Base-by-base conservation (phyloP, 2,113 vertebrate species). In the Xiphophorus couchianus region DNA sequence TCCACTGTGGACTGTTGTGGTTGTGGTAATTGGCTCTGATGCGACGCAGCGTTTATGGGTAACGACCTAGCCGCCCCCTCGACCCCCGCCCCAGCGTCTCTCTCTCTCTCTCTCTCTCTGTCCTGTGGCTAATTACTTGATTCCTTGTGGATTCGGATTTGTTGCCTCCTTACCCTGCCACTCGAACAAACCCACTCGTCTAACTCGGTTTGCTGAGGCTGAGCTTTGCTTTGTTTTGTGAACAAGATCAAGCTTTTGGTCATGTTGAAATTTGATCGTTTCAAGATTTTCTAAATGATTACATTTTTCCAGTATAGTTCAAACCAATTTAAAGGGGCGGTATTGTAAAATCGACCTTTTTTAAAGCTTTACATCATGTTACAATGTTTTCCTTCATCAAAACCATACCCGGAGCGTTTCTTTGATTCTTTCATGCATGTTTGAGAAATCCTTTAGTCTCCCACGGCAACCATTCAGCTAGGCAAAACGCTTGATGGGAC, bases 41-140 rank as follows among this genome's bases (percentile, higher is more conserved):
- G 89, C 62, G 44, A 88, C 66, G 82, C 88, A 70, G 83, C 76
- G 60, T 90, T 90, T 91, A 90, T 88, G 85, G 87, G 81, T 81
- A 89, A 81, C 84, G 77, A 86, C 87, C 82, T 84, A 89, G 61
- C 81, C 82, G 77, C 62, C 86, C 82, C 35, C 81, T 79, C 78
- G 81, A 48, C 86, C 82, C 48, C 83, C 71, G 42, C 66, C 74
- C 28, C 77, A 63, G 68, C 72, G 76, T 29, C 70, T 72, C 78
- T 61, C 77, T 60, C 77, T 29, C 73, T 71, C 78, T 60, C 77
- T 29, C 73, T 71, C 78, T 60, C 76, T 69, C 76, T 73, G 88
- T 85, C 85, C 87, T 82, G 81, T 88, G 84, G 91, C 90, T 93
- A 92, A 93, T 92, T 93, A 93, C 87, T 90, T 90, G 87, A 84